These are phyloP conservation scores for Microcaecilia unicolor DNA, from an alignment of 2,797 vertebrate genomes.

Conservation along the genomic window DNA sequence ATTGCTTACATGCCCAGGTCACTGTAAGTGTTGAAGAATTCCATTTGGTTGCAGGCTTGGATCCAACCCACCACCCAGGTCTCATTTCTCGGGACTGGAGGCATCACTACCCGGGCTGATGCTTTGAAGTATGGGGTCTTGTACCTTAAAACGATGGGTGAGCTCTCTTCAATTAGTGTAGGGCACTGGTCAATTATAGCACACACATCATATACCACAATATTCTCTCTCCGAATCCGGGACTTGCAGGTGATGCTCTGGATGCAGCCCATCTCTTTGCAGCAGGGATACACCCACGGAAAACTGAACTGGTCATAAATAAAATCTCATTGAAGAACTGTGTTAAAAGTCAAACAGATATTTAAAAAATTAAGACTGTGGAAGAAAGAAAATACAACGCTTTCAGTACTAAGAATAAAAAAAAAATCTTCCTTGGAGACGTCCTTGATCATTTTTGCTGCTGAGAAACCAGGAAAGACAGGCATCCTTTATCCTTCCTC, in stretches of 20 bases:
- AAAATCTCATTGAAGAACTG: too few relatives aligned
- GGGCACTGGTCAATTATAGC: slow-evolving; percentile 89
- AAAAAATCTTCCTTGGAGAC: too few relatives aligned
- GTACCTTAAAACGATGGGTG: slow-evolving; percentile 92
- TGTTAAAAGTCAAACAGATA: too few relatives aligned
- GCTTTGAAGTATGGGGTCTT: slow-evolving; percentile 96
- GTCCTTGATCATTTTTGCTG: too few relatives aligned
- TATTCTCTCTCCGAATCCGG: slow-evolving; percentile 87
- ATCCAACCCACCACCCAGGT: slow-evolving; percentile 98
- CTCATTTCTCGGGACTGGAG: slow-evolving; percentile 84
- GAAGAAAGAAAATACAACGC: too few relatives aligned
- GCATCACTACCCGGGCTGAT: slow-evolving; percentile 86
- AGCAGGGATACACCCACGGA: too few relatives aligned
- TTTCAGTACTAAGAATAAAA: too few relatives aligned
- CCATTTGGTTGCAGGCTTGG: slow-evolving; percentile 97
- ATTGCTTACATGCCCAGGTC: slow-evolving; percentile 83
- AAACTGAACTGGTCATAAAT: too few relatives aligned
- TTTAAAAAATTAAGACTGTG: too few relatives aligned
- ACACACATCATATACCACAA: slow-evolving; percentile 87
- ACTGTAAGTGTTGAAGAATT: slow-evolving; percentile 96
- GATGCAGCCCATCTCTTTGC: slow-evolving; percentile 92
- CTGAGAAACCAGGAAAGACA: too few relatives aligned
- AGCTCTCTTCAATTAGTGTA: slow-evolving; percentile 90
- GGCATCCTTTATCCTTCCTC: too few relatives aligned
- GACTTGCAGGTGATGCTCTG: slow-evolving; percentile 95